Conservation (phyloP, 2,113 vertebrate genomes). For the Ptilorrhoa leucosticta region DNA sequence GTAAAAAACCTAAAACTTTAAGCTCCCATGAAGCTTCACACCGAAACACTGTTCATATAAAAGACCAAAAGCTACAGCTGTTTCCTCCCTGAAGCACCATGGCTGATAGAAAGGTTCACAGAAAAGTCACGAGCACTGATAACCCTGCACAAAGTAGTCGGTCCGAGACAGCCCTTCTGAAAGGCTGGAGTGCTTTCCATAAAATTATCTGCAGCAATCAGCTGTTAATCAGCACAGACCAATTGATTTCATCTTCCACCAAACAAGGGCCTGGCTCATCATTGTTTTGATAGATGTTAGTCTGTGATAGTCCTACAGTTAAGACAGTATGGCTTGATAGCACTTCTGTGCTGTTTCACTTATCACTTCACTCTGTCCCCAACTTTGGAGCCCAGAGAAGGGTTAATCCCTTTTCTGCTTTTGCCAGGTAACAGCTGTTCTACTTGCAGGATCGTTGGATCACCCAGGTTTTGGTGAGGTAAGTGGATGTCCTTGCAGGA, state of each 20-base stretch:
- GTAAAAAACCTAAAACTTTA: neutral
- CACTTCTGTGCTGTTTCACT: neutral
- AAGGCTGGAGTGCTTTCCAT: constrained; percentile 3
- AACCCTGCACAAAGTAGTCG: neutral
- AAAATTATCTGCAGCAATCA: constrained; percentile 11
- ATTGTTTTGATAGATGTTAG: constrained; percentile 15
- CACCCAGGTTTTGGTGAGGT: neutral
- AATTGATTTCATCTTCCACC: constrained; percentile 5
- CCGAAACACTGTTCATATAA: neutral
- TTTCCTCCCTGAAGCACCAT: neutral
- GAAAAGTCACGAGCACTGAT: neutral
- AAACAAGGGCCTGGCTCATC: constrained; percentile 5
- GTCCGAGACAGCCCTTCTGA: neutral
- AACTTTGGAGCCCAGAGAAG: neutral
- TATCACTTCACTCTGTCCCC: neutral
- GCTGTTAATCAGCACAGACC: constrained; percentile 19
- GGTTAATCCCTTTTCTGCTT: neutral
- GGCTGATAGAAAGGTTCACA: neutral
- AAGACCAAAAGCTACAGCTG: neutral
- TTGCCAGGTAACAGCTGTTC: neutral
- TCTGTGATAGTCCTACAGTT: neutral
- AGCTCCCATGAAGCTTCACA: neutral
- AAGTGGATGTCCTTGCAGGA: constrained; percentile 32
- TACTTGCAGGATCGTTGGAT: neutral
- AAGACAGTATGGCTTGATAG: neutral